phyloP scores from a whole-genome alignment of 2,888 invertebrate genomes.

The Barypeithes pellucidus region DNA sequence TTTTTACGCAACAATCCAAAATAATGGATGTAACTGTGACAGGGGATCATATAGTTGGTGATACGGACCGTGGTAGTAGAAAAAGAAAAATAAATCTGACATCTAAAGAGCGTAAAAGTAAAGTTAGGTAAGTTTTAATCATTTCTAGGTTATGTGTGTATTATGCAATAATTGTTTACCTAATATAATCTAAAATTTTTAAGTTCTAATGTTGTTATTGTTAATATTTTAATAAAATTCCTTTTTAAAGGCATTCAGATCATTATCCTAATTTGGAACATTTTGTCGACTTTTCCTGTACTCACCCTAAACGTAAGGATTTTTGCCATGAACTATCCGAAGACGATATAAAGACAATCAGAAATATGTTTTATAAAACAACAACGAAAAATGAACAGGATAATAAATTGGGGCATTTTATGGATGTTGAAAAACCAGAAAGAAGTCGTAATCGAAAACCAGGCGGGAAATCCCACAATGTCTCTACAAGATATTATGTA shows the following conservation, averaged over 20 bases:
- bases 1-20: neutral
- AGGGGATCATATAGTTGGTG: constrained; percentile 9
- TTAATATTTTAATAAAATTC: constrained; percentile 3
- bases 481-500: constrained; percentile 8
- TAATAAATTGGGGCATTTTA: constrained; percentile 11
- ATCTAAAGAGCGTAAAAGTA: constrained; percentile 10
- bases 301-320: constrained; percentile 38
- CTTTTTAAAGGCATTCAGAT: constrained; percentile 15
- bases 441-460: constrained; percentile 31
- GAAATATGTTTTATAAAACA: no score
- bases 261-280: constrained; percentile 36
- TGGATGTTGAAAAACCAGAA: constrained; percentile 19
- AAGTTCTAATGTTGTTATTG: no score
- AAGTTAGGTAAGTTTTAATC: constrained; percentile 17
- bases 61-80: constrained; percentile 7
- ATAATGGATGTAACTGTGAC: constrained; percentile 2
- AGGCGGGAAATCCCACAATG: constrained; percentile 30
- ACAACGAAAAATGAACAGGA: constrained; percentile 34
- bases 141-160: constrained; percentile 18
- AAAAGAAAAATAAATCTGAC: neutral
- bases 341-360: constrained; percentile 35
- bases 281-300: constrained; percentile 34
- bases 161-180: neutral
- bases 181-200: no score
- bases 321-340: constrained; percentile 34